Evolutionary conservation across 1,140 invertebrate species (phyloP), one percentile per base, ranked within the genome.

Genomic region (Orchesella cincta): DNA sequence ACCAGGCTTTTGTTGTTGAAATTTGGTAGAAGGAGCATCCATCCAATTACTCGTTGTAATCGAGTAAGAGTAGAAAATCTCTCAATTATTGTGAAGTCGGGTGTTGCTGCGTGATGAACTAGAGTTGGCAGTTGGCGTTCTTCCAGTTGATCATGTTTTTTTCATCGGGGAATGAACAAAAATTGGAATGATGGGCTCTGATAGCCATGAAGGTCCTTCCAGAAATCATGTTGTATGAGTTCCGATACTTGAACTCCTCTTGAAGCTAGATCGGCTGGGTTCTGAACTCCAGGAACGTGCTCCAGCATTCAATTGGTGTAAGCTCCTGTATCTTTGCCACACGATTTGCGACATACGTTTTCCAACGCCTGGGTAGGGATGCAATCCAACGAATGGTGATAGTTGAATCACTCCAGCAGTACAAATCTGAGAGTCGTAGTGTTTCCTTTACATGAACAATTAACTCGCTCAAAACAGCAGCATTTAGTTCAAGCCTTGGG

Each of bases 151-250:
- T 29, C 28, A 64, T n/a, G n/a, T n/a, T n/a, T n/a, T n/a, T n/a
- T n/a, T n/a, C n/a, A n/a, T n/a, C n/a, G 54, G 26, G 54, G 54
- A 62, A 62, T 64, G 20, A 8, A n/a, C 57, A 16, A 26, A 16
- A n/a, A 28, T 28, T 62, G 62, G 62, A 12, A 67, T 12, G 2
- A 1, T 5, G 8, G 23, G 26, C n/a, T 67, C 62, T 31, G 62
- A 67, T 67, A 67, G 33, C 62, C 62, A 67, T 29, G 2, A 12
- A 31, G 62, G 62, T 67, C 62, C 62, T 67, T 29, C 62, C 62
- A 67, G 31, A 67, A 67, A 8, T 33, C 33, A 29, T 31, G 29
- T 1, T 29, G 5, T 8, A 31, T 29, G 2, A 67, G 8, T 5
- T 33, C 62, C 23, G 3, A 31, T 31, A n/a, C 62, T 29, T 1